Base-by-base conservation (phyloP, 2,113 vertebrate species). In the Dunckerocampus dactyliophorus region DNA sequence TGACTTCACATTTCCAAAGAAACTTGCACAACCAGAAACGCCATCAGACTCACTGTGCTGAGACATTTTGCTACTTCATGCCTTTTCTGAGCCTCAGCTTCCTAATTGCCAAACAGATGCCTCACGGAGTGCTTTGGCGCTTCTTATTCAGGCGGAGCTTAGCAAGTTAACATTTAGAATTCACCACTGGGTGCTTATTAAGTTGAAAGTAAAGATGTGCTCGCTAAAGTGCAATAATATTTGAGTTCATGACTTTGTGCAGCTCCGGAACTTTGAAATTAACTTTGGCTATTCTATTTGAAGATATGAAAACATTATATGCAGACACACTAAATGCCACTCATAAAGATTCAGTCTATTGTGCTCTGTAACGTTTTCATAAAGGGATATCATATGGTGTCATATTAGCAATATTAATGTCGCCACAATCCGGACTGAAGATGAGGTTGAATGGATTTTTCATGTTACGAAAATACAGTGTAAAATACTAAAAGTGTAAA, bases 121-220 rank as follows among this genome's bases (percentile, higher is more conserved):
- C 69, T 62, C 6, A 6, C 77, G 68, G 71, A 79, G 20, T 13
- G 19, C 59, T 71, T 72, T 63, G 61, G 65, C 65, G 65, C 9
- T 0, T 20, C 45, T 22, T 17, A 24, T 60, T 71, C 48, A 61
- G 61, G 66, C 67, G 52, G 47, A 63, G 24, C 50, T 68, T 58
- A 67, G 80, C 67, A 15, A 37, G 13, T 65, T 39, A 69, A 68
- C 60, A 62, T 72, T 72, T 67, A 21, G 15, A 68, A 54, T 71
- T 55, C 31, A 45, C 59, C 43, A 43, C 14, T 17, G 52, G 51
- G 53, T 60, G 49, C 28, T 45, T 51, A 28, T 59, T 54, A 52
- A 43, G 46, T 66, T 34, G 42, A 10, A 42, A 64, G 57, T 46
- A 4, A 5, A 57, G 39, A 61, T 51, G 49, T 37, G 14, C 50